Conservation (phyloP, 1,140 invertebrate genomes). For the Drosophila carrolli region DNA sequence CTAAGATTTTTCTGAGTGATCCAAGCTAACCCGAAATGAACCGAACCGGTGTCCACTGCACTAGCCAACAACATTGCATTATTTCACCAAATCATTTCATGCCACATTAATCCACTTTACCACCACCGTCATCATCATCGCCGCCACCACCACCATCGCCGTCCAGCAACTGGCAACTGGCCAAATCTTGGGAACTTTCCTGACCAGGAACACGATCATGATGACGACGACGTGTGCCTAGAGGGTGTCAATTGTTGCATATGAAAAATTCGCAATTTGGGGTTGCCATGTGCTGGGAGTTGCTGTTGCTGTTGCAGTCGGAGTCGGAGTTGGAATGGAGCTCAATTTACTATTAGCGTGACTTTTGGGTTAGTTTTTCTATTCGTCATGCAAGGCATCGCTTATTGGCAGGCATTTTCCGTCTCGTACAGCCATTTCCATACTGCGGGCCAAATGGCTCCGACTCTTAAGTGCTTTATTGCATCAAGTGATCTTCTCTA, state of each 20-base stretch:
- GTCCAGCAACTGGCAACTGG: constrained; percentile 22
- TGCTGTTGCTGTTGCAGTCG: constrained; percentile 19
- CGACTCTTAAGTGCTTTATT: constrained; percentile 72
- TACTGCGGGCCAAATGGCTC: constrained; percentile 57
- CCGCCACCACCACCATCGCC: constrained; percentile 39
- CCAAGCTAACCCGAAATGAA: constrained; percentile 47
- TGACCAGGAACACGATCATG: constrained; percentile 45
- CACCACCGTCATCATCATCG: constrained; percentile 69
- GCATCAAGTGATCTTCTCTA: constrained; percentile 76
- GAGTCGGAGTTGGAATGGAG: constrained; percentile 57
- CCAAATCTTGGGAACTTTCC: constrained; percentile 68
- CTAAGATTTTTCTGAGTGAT: constrained; percentile 18
- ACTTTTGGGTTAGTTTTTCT: constrained; percentile 82
- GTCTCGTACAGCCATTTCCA: constrained; percentile 27
- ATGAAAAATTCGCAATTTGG: constrained; percentile 77
- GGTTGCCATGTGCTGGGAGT: constrained; percentile 59
- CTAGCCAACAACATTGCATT: constrained; percentile 61
- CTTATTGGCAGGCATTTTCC: constrained; percentile 58
- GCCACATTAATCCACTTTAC: constrained; percentile 83
- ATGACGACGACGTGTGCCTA: constrained; percentile 75
- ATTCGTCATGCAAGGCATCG: constrained; percentile 81
- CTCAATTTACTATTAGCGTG: constrained; percentile 82
- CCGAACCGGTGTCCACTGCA: constrained; percentile 59
- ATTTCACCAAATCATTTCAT: constrained; percentile 83
- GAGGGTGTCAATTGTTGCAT: constrained; percentile 82